Conservation (phyloP, 2,888 invertebrate genomes). For the Conistra vaccinii region DNA sequence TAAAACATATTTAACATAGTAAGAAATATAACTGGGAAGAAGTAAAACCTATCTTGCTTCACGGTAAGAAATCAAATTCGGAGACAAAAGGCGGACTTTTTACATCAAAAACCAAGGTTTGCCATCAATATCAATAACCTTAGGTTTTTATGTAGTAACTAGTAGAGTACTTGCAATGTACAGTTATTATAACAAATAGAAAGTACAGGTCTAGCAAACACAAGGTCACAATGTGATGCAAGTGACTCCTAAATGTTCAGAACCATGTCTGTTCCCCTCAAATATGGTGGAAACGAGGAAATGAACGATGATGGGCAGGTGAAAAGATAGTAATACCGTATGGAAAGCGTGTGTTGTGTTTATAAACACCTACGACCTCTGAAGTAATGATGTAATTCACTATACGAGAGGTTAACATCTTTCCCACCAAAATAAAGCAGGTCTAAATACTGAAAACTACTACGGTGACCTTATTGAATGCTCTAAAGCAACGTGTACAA, state of each 20-base stretch:
- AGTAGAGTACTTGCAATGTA: slow-evolving; percentile 55
- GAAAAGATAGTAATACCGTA: slow-evolving; percentile 47
- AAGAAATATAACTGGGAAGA: background rate
- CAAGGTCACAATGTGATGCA: slow-evolving; percentile 82
- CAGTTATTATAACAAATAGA: slow-evolving; percentile 73
- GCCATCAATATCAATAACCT: slow-evolving; percentile 22
- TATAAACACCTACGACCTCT: slow-evolving; percentile 89
- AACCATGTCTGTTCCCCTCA: slow-evolving; percentile 42
- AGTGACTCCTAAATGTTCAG: slow-evolving; percentile 61
- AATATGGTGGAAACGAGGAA: slow-evolving; percentile 26
- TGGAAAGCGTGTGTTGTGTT: slow-evolving; percentile 82
- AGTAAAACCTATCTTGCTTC: background rate
- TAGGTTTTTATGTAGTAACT: slow-evolving; percentile 30
- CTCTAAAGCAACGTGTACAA: slow-evolving; percentile 45
- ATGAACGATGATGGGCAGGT: slow-evolving; percentile 16
- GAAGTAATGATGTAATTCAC: slow-evolving; percentile 84
- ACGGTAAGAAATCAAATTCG: background rate
- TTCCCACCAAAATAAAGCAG: slow-evolving; percentile 86
- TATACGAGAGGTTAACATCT: slow-evolving; percentile 85
- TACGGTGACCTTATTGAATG: slow-evolving; percentile 42
- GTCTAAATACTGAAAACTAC: slow-evolving; percentile 48
- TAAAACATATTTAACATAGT: background rate
- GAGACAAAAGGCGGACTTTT: background rate
- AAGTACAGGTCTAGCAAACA: slow-evolving; percentile 74
- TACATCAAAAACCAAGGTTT: slow-evolving; percentile 13